Evolutionary conservation across 2,113 vertebrate species (phyloP).

Genomic region (Erythrocercus mccallii): DNA sequence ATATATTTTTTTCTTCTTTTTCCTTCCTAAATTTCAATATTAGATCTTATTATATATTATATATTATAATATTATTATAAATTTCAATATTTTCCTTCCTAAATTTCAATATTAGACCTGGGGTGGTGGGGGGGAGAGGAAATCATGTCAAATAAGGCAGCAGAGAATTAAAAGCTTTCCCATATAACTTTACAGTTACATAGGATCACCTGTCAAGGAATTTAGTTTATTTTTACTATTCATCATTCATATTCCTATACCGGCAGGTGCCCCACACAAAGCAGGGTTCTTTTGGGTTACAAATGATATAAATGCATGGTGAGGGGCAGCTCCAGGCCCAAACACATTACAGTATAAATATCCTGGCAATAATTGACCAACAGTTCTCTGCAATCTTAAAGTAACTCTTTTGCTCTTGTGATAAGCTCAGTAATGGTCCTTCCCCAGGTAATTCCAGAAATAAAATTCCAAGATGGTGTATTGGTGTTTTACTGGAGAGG

Average conservation of each 20-base stretch:
- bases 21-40: not conserved
- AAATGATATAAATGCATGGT: not conserved
- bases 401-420: not conserved
- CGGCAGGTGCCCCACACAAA: not conserved
- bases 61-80: no score
- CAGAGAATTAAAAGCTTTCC: not conserved
- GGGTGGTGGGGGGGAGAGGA: accelerated
- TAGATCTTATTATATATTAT: no score
- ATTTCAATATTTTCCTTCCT: not conserved
- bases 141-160: not conserved
- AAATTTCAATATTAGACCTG: not conserved
- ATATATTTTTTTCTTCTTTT: not conserved
- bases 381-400: not conserved
- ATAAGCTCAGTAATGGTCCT: not conserved
- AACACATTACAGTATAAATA: not conserved
- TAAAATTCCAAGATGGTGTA: not conserved
- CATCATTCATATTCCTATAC: not conserved
- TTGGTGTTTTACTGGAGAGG: not conserved
- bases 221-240: not conserved
- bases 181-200: not conserved
- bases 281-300: not conserved
- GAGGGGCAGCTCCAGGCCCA: not conserved
- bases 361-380: not conserved
- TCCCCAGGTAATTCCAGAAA: not conserved
- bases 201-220: not conserved